Conservation (phyloP, 2,797 vertebrate genomes). For the Neosalanx taihuensis region DNA sequence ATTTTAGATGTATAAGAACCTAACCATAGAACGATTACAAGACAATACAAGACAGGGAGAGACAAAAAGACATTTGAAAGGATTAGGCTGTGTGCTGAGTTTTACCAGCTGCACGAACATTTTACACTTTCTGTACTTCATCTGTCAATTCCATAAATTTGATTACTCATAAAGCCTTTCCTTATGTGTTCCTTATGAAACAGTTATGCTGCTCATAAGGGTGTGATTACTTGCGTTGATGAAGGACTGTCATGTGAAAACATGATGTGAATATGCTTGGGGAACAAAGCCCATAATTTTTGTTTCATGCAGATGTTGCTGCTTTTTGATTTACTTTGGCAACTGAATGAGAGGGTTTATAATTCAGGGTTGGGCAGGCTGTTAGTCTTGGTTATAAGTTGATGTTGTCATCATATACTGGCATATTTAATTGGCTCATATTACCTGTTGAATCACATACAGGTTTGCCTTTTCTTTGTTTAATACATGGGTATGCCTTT, state of each 20-base stretch:
- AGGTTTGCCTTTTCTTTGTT: slow-evolving; percentile 48
- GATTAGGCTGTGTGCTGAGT: slow-evolving; percentile 5
- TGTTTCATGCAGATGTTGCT: slow-evolving; percentile 38
- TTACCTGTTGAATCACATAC: slow-evolving; percentile 25
- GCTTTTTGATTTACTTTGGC: slow-evolving; percentile 33
- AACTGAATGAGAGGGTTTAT: slow-evolving; percentile 39
- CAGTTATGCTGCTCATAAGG: slow-evolving; percentile 18
- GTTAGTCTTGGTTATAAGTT: slow-evolving; percentile 4
- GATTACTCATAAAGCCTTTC: slow-evolving; percentile 29
- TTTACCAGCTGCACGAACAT: slow-evolving; percentile 30
- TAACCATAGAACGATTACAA: slow-evolving; percentile 18
- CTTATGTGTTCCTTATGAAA: slow-evolving; percentile 23
- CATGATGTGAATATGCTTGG: slow-evolving; percentile 12
- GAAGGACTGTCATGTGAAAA: slow-evolving; percentile 34
- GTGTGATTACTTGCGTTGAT: slow-evolving; percentile 15
- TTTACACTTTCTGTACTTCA: slow-evolving; percentile 28
- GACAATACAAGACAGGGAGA: not conserved
- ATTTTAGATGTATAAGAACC: slow-evolving; percentile 18
- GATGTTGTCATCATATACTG: slow-evolving; percentile 10
- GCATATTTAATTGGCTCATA: slow-evolving; percentile 6
- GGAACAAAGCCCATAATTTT: slow-evolving; percentile 33
- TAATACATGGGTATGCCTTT: slow-evolving; percentile 43
- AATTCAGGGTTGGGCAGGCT: slow-evolving; percentile 22
- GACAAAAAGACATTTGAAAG: not conserved
- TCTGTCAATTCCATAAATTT: slow-evolving; percentile 26